Percentiles rank a stretch among this genome's conserved stretches.
phyloP scores from a whole-genome alignment of 2,113 vertebrate genomes.

The Excalfactoria chinensis region DNA sequence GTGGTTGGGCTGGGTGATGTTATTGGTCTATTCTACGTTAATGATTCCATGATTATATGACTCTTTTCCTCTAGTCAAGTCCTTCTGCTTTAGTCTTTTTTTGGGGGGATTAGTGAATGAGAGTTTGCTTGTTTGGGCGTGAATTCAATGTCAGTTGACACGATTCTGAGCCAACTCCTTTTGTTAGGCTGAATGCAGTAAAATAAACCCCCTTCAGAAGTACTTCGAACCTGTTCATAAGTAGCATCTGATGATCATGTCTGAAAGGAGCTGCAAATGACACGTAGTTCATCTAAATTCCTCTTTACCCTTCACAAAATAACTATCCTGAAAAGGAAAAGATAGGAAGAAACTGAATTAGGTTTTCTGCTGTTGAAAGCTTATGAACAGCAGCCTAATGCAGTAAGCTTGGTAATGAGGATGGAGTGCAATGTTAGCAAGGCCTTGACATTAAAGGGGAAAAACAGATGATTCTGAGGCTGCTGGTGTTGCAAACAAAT shows the following conservation, averaged over 20 bases:
- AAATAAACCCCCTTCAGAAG: background rate
- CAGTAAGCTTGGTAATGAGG: conserved; percentile 19
- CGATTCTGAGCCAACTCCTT: background rate
- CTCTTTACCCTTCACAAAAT: conserved; percentile 12
- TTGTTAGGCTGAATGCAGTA: background rate
- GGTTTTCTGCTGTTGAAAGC: conserved; percentile 23
- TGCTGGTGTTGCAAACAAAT: background rate
- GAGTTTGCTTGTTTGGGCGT: background rate
- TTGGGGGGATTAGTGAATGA: background rate
- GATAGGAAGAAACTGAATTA: conserved; percentile 8
- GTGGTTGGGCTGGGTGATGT: too few relatives aligned
- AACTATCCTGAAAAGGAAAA: conserved; percentile 14
- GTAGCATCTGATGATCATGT: background rate
- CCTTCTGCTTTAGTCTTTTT: background rate
- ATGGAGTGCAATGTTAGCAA: background rate
- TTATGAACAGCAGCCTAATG: conserved; percentile 8
- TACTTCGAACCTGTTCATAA: background rate
- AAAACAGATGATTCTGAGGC: background rate
- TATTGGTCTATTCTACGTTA: too few relatives aligned
- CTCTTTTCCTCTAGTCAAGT: background rate
- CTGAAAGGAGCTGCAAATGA: background rate
- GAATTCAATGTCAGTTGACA: background rate
- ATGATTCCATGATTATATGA: background rate
- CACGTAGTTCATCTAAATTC: conserved; percentile 17
- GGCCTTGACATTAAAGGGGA: conserved; percentile 17